Evolutionary conservation across 2,888 invertebrate genomes (phyloP), one percentile per base, ranked within the genome.

Genomic region (Xestoiulus laeticollis): DNA sequence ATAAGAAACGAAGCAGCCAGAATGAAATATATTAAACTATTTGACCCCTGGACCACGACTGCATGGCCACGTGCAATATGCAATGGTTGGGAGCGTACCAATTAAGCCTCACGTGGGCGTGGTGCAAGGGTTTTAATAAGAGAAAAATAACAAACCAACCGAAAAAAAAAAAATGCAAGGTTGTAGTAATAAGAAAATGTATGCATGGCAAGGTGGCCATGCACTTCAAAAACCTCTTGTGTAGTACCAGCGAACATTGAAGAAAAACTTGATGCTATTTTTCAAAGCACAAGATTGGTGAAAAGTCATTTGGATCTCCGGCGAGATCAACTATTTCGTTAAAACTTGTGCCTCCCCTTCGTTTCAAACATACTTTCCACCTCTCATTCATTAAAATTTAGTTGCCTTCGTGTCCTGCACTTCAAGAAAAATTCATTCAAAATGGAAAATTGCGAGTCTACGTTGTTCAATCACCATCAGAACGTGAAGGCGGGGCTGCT

Each of bases 401-500:
- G 44, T 38, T 85, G 38, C 44, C 44, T 38, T 85, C 38, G 43
- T 85, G 43, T 85, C 85, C 44, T 38, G 85, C 1, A 85, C 85
- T n/a, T 26, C n/a, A 14, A 26, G 78, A 78, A 32, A 68, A 78
- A 85, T 85, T 44, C 38, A 38, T 85, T 85, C 85, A 85, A 85
- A 85, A 85, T 85, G 85, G 43, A 85, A 44, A 85, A 85, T 85
- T 38, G 44, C 33, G 22, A 38, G 44, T 26, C 38, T 38, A 26
- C 44, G 85, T 43, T 86, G 86, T 86, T 48, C 86, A 86, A 86
- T 86, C 86, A 86, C 86, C 86, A 86, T 86, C 86, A 86, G 53
- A 86, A 86, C 53, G 86, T 86, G 44, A 86, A 86, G 86, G 86
- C 86, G 86, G 86, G 86, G 86, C 86, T 26, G 78, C 78, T n/a